A percentile compares a stretch with the other conserved stretches of the same genome.
Evolutionary conservation across 2,113 vertebrate species (phyloP).

Genomic region (Protobothrops flavoviridis): DNA sequence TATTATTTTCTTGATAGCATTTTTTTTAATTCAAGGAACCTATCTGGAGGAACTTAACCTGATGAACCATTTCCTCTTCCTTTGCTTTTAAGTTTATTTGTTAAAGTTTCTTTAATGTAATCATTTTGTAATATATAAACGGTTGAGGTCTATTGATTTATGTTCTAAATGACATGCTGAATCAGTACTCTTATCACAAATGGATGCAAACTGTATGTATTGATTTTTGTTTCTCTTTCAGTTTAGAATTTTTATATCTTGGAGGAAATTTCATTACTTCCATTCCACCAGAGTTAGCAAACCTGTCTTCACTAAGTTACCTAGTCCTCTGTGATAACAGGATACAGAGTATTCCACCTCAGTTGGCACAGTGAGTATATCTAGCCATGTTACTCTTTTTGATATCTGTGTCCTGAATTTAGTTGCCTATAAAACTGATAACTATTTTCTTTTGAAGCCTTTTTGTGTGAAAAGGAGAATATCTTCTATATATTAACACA

Average conservation of each 20-base stretch:
- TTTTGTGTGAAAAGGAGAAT: neutral
- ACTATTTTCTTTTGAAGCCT: neutral
- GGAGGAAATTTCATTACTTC: slow-evolving; percentile 94
- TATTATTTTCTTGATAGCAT: neutral
- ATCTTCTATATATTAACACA: neutral
- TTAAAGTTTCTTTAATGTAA: neutral
- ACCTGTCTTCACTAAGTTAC: slow-evolving; percentile 88
- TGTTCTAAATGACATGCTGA: neutral
- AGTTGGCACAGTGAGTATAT: slow-evolving; percentile 89
- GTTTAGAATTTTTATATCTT: slow-evolving; percentile 94
- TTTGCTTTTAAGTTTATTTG: neutral
- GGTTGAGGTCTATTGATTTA: neutral
- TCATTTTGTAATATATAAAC: neutral
- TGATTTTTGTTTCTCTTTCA: slow-evolving; percentile 61
- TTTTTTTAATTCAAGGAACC: neutral
- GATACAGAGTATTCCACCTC: slow-evolving; percentile 95
- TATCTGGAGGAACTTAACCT: neutral
- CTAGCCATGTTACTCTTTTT: neutral
- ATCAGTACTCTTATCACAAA: slow-evolving; percentile 11
- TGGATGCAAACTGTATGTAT: neutral
- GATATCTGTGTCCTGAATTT: slow-evolving; percentile 17
- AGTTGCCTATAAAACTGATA: neutral
- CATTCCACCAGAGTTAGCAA: slow-evolving; percentile 92
- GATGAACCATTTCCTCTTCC: neutral
- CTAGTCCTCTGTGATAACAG: slow-evolving; percentile 96